These are phyloP conservation scores for Ceratothoa steindachneri DNA, from an alignment of 2,888 invertebrate genomes.

Conservation along the genomic window DNA sequence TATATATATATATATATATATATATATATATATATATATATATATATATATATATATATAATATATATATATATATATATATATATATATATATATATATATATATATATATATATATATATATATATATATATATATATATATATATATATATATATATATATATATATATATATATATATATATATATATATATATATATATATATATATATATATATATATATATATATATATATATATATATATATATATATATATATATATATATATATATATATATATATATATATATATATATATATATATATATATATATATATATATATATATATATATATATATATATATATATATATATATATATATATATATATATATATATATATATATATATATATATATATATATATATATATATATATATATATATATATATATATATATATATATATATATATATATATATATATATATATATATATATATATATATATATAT, in stretches of 20 bases:
- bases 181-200: conserved; percentile 14
- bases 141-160: conserved; percentile 12
- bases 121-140: conserved; percentile 12
- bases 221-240: neutral
- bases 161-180: conserved; percentile 7
- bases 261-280: neutral
- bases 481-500: conserved; percentile 9
- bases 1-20: conserved; percentile 12
- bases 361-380: conserved; percentile 6
- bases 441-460: conserved; percentile 4
- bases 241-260: neutral
- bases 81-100: conserved; percentile 10
- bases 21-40: conserved; percentile 12
- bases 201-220: conserved; percentile 6
- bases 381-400: conserved; percentile 12
- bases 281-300: neutral
- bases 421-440: conserved; percentile 10
- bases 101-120: conserved; percentile 12
- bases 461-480: conserved; percentile 5
- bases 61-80: conserved; percentile 5
- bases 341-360: conserved; percentile 3
- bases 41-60: conserved; percentile 10
- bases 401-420: neutral
- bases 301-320: conserved; percentile 9
- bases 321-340: neutral